Percentiles rank a stretch among this genome's conserved stretches.
phyloP scores from a whole-genome alignment of 2,113 vertebrate species.

The Macrotus californicus region DNA sequence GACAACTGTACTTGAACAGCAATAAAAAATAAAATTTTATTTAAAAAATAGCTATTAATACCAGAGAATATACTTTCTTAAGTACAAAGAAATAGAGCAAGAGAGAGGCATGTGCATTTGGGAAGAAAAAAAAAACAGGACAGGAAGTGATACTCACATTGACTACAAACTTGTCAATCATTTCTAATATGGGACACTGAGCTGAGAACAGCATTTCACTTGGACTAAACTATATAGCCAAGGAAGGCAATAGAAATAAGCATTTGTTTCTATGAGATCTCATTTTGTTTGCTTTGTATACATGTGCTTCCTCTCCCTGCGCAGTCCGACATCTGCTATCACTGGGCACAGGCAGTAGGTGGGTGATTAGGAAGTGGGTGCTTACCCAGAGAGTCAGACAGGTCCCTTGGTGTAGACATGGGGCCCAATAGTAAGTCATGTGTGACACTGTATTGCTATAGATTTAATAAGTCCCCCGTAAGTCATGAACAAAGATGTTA shows the following conservation, averaged over 20 bases:
- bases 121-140: background rate
- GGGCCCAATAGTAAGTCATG: too few species aligned
- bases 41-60: background rate
- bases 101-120: background rate
- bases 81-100: background rate
- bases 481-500: background rate
- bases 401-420: background rate
- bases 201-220: background rate
- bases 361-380: background rate
- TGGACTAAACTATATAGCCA: background rate
- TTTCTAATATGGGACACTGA: fast-evolving
- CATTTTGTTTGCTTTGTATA: background rate
- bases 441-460: background rate
- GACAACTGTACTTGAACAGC: too few species aligned
- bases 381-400: background rate
- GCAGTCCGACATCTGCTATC: background rate
- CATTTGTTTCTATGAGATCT: background rate
- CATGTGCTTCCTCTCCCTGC: background rate
- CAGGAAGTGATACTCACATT: background rate
- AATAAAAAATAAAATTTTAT: too few species aligned
- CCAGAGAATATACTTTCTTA: background rate
- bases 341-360: fast-evolving
- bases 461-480: background rate
- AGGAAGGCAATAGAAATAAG: background rate
- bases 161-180: background rate